These are phyloP conservation scores for Zaprionus bogoriensis DNA, from an alignment of 2,888 invertebrate species.

Conservation along the genomic window DNA sequence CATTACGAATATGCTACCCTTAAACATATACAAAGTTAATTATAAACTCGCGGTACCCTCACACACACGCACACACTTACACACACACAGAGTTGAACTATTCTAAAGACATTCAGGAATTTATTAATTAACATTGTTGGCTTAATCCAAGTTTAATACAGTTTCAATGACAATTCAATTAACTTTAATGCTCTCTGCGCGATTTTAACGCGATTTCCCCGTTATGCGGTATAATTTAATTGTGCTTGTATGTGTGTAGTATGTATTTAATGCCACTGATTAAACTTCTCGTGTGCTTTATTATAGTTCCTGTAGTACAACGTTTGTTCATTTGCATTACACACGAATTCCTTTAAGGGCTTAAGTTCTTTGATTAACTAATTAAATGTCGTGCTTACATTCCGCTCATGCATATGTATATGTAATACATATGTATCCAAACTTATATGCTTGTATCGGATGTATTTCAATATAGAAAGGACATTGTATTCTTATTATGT, in stretches of 20 bases:
- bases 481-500: too few species aligned
- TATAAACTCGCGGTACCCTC: neutral
- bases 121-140: neutral
- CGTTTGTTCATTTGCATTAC: neutral
- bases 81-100: slow-evolving; percentile 2
- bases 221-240: neutral
- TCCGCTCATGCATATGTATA: neutral
- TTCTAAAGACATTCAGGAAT: neutral
- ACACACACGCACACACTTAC: neutral
- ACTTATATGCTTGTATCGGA: too few species aligned
- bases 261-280: neutral
- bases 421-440: too few species aligned
- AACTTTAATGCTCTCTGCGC: neutral
- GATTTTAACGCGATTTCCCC: neutral
- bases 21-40: slow-evolving; percentile 3
- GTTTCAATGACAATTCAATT: neutral
- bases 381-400: neutral
- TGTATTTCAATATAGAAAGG: too few species aligned
- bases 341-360: neutral
- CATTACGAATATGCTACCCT: slow-evolving; percentile 4
- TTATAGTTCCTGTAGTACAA: neutral
- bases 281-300: neutral
- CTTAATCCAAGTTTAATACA: neutral
- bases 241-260: too few species aligned
- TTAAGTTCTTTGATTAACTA: neutral